These are phyloP conservation scores for Ostrea denselamellosa DNA, from an alignment of 1,140 invertebrate genomes.

Conservation along the genomic window DNA sequence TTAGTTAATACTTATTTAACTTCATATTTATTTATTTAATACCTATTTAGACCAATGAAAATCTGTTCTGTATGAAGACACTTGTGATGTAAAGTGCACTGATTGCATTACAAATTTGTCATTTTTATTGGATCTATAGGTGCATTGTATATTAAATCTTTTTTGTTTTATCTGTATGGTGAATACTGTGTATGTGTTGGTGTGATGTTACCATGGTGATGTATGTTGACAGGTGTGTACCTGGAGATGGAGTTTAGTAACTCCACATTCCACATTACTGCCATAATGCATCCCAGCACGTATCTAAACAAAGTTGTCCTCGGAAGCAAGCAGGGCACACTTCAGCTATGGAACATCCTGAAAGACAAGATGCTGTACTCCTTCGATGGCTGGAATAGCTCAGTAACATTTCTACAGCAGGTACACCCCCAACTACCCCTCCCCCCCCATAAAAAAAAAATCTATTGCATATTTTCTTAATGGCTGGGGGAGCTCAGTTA, in stretches of 20 bases:
- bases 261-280: slow-evolving; percentile 87
- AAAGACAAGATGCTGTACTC: slow-evolving; percentile 87
- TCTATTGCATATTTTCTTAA: too few relatives aligned
- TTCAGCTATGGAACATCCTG: slow-evolving; percentile 95
- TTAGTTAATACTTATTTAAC: too few relatives aligned
- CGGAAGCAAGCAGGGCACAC: slow-evolving; percentile 90
- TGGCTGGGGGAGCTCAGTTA: too few relatives aligned
- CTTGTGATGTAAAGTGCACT: too few relatives aligned
- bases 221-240: slow-evolving; percentile 73
- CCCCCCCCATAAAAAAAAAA: background rate
- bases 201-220: background rate
- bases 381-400: slow-evolving; percentile 88
- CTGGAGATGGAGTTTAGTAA: slow-evolving; percentile 83
- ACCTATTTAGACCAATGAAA: too few relatives aligned
- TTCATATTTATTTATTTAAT: too few relatives aligned
- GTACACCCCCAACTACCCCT: slow-evolving; percentile 62
- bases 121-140: too few relatives aligned
- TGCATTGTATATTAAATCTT: too few relatives aligned
- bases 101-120: too few relatives aligned
- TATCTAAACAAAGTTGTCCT: slow-evolving; percentile 97
- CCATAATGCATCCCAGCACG: slow-evolving; percentile 92
- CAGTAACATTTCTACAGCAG: slow-evolving; percentile 86
- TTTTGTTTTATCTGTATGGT: too few relatives aligned
- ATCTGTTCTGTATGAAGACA: too few relatives aligned
- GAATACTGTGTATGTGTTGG: too few relatives aligned